Evolutionary conservation across 2,888 invertebrate genomes (phyloP).

Genomic region (Orthosia cruda): DNA sequence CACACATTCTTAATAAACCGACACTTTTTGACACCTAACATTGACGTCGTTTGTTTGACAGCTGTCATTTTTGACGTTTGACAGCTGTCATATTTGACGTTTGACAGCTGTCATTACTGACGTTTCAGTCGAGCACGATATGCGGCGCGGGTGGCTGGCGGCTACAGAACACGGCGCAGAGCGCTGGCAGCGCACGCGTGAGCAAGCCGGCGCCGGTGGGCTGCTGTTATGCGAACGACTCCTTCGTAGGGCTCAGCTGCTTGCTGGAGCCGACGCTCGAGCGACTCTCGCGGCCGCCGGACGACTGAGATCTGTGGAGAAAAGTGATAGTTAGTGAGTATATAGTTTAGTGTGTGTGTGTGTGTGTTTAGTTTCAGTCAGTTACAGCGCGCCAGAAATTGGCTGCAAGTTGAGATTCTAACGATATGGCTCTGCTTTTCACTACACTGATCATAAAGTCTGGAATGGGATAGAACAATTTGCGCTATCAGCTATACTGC

Average conservation of each 20-base stretch:
- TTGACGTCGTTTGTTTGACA: slow-evolving; percentile 31
- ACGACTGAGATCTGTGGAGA: slow-evolving; percentile 82
- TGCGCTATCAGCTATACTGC: neutral
- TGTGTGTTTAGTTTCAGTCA: too few species aligned
- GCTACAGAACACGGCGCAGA: slow-evolving; percentile 88
- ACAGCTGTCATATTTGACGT: slow-evolving; percentile 29
- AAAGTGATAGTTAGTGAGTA: neutral
- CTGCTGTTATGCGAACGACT: slow-evolving; percentile 89
- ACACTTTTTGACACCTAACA: slow-evolving; percentile 53
- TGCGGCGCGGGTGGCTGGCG: slow-evolving; percentile 81
- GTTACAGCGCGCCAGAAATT: neutral
- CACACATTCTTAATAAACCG: slow-evolving; percentile 55
- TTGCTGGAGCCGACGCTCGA: slow-evolving; percentile 83
- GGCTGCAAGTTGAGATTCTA: neutral
- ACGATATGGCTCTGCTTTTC: too few species aligned
- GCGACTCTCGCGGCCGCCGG: slow-evolving; percentile 87
- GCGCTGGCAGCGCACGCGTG: slow-evolving; percentile 83
- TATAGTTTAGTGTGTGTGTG: too few species aligned
- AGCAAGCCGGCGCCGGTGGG: slow-evolving; percentile 83
- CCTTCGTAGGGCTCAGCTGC: slow-evolving; percentile 84
- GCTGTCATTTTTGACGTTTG: slow-evolving; percentile 38
- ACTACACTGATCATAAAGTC: neutral
- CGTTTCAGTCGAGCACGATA: slow-evolving; percentile 76
- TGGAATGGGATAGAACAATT: neutral
- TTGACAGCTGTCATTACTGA: slow-evolving; percentile 23